phyloP scores from a whole-genome alignment of 2,888 invertebrate species.

The Leptinotarsa tumamoca region DNA sequence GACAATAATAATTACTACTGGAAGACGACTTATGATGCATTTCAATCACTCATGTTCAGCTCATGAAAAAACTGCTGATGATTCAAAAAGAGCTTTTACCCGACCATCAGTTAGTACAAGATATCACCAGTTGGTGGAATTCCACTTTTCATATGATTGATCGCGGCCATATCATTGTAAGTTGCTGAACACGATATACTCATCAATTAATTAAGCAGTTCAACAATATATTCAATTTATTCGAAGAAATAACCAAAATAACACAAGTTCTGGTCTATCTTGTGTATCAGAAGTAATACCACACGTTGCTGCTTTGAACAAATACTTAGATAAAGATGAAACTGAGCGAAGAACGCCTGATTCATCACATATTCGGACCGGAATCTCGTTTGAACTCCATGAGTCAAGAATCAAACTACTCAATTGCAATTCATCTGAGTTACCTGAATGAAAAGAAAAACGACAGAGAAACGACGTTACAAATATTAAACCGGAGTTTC shows the following conservation, averaged over 20 bases:
- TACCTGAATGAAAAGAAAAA: too few species aligned
- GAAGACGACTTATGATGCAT: not conserved
- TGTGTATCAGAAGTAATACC: constrained; percentile 51
- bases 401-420: too few species aligned
- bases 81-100: constrained; percentile 51
- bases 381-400: too few species aligned
- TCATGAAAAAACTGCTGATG: constrained; percentile 12
- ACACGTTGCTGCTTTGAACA: constrained; percentile 41
- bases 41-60: too few species aligned
- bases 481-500: too few species aligned
- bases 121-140: constrained; percentile 44
- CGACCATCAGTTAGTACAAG: constrained; percentile 47
- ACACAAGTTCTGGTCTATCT: constrained; percentile 42
- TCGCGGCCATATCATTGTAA: constrained; percentile 23
- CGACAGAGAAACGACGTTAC: too few species aligned
- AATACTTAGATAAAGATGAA: constrained; percentile 39
- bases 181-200: constrained; percentile 33
- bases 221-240: constrained; percentile 33
- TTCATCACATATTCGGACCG: not conserved
- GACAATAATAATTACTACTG: constrained; percentile 14
- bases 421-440: too few species aligned
- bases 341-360: constrained; percentile 33
- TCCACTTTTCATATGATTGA: constrained; percentile 40
- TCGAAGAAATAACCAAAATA: constrained; percentile 50
- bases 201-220: constrained; percentile 39